Evolutionary conservation across 2,888 invertebrate genomes (phyloP), one percentile per base, ranked within the genome.

Genomic region (Opisthograptis luteolata): DNA sequence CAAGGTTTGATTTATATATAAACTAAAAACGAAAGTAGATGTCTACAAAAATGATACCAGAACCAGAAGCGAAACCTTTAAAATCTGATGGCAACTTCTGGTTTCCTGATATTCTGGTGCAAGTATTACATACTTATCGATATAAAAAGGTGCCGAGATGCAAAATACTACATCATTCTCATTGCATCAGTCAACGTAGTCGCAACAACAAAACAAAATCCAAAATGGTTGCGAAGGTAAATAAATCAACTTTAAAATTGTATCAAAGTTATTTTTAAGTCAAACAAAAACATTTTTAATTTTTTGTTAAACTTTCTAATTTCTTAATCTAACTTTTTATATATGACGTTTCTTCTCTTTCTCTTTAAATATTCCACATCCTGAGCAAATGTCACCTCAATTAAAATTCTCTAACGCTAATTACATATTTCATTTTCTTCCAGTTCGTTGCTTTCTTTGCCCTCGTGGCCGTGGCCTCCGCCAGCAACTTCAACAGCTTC

Each of bases 211-310:
- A 45, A 39, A 37, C 57, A 58, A 43, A 15, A 24, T 32, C 39
- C 68, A 83, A 78, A 68, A 85, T 85, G 85, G 70, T 81, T 73
- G 82, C 76, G 71, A 85, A 85, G 85, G 85, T 84, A 76, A 76
- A 48, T 35, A 41, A 27, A 15, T n/a, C n/a, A n/a, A n/a, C n/a
- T n/a, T n/a, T n/a, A n/a, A n/a, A n/a, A n/a, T n/a, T n/a, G n/a
- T n/a, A n/a, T n/a, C n/a, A n/a, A n/a, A n/a, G n/a, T n/a, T n/a
- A n/a, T n/a, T n/a, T n/a, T n/a, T n/a, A n/a, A n/a, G n/a, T n/a
- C n/a, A n/a, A n/a, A n/a, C n/a, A n/a, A n/a, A n/a, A n/a, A n/a
- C n/a, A n/a, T n/a, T n/a, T n/a, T n/a, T n/a, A n/a, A n/a, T n/a
- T n/a, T n/a, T n/a, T n/a, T n/a, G n/a, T n/a, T n/a, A n/a, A n/a